phyloP scores from a whole-genome alignment of 2,888 invertebrate species.

The Bimastos eiseni region DNA sequence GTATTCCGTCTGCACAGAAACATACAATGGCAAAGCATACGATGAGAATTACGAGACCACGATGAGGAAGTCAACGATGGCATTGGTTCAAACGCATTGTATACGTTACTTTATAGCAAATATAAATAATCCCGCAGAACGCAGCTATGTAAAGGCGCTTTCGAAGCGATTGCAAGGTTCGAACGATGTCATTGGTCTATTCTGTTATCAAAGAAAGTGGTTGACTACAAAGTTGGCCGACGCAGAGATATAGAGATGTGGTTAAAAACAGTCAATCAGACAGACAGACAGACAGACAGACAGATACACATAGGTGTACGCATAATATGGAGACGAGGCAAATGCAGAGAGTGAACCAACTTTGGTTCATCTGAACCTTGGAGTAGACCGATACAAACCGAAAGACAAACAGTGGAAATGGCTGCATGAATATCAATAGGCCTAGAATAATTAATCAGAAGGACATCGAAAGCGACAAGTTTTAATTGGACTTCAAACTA shows the following conservation, averaged over 20 bases:
- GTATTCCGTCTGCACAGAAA: slow-evolving; percentile 66
- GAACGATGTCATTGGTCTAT: too few species aligned
- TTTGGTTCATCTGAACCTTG: background rate
- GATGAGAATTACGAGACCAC: background rate
- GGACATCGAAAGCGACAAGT: background rate
- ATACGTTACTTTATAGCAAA: too few species aligned
- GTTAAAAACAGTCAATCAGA: too few species aligned
- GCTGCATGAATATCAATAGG: background rate
- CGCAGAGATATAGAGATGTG: background rate
- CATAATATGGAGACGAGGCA: background rate
- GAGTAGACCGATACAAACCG: too few species aligned
- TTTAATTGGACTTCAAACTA: background rate
- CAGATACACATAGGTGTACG: background rate
- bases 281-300: background rate
- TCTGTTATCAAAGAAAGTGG: too few species aligned
- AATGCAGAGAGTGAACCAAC: background rate
- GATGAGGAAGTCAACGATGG: background rate
- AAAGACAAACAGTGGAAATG: background rate
- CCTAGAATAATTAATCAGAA: background rate
- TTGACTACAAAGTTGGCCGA: background rate
- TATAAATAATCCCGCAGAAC: too few species aligned
- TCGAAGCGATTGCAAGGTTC: too few species aligned
- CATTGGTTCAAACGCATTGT: too few species aligned
- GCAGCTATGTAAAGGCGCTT: too few species aligned
- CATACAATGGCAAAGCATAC: background rate